Evolutionary conservation across 2,888 invertebrate species (phyloP).

Genomic region (Nephrocerus scutellatus): DNA sequence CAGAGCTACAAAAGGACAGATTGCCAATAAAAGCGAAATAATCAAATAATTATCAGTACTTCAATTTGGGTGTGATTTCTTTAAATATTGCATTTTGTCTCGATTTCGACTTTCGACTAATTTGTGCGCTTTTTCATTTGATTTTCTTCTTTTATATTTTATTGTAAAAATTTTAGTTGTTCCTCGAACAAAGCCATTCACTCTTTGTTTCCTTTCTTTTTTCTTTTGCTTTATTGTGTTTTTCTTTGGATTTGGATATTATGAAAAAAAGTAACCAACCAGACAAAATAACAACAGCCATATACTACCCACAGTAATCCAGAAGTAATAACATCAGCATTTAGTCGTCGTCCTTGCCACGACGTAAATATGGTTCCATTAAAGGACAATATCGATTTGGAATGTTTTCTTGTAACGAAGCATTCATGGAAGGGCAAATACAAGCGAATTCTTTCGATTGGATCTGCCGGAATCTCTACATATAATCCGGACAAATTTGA

Average conservation of each 20-base stretch:
- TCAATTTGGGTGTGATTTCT: too few relatives aligned
- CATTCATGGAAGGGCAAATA: conserved; percentile 99
- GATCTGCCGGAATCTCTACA: conserved; percentile 90
- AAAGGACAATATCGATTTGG: conserved; percentile 89
- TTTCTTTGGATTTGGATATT: background rate
- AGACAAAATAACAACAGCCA: too few relatives aligned
- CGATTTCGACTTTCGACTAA: too few relatives aligned
- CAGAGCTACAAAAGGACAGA: too few relatives aligned
- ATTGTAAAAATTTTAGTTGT: too few relatives aligned
- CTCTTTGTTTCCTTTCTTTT: too few relatives aligned
- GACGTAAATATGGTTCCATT: conserved; percentile 37
- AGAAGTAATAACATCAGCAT: too few relatives aligned
- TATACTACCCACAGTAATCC: too few relatives aligned
- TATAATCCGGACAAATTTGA: conserved; percentile 89
- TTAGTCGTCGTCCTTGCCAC: too few relatives aligned
- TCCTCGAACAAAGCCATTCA: too few relatives aligned
- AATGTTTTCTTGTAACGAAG: conserved; percentile 94
- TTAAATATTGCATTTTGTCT: too few relatives aligned
- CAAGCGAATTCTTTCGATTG: conserved; percentile 94
- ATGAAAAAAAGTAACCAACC: background rate
- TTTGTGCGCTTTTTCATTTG: background rate
- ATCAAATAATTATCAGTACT: conserved; percentile 10
- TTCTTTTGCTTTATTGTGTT: conserved; percentile 1
- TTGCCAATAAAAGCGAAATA: conserved; percentile 2
- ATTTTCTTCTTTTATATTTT: too few relatives aligned